Base-by-base conservation (phyloP, 2,797 vertebrate species). In the Acanthornis magna region DNA sequence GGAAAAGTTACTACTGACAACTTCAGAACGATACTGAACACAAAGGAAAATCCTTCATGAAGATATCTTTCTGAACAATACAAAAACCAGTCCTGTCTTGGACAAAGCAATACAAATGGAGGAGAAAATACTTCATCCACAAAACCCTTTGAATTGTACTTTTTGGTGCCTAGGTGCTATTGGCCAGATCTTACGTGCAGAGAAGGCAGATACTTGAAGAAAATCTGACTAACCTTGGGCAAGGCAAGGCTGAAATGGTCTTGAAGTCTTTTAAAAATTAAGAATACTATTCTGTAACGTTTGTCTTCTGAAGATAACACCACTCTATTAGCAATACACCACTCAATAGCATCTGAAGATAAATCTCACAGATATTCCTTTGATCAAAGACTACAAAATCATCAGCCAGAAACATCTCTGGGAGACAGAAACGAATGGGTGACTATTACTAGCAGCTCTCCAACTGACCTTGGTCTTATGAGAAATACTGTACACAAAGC, bases 161-260 rank as follows among this genome's bases (percentile, higher is more conserved):
- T 77, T 71, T 21, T 75, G 0, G 0, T 54, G 58, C 12, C 12
- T 21, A 50, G 13, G 15, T 18, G 9, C 13, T 51, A 48, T 5
- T 38, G 32, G 30, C 21, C 25, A 57, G 32, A 51, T 43, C 30
- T 51, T 50, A 17, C 0, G 0, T 43, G 45, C 61, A 42, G 19
- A 53, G 18, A 80, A 75, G 15, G 36, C 20, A 73, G 13, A 42
- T 5, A 40, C 8, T 34, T 67, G 15, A 89, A 76, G 43, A 82
- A 82, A 62, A 80, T 38, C 34, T 8, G 7, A 15, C 23, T 67
- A 79, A 73, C 38, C 16, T 13, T 72, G 29, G 13, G 21, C 32
- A 57, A 73, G 13, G 21, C 32, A 57, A 73, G 10, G 29, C 36
- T 85, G n/a, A 65, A 78, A 66, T 12, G 9, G n/a, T 63, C 51